Evolutionary conservation across 2,888 invertebrate genomes (phyloP).

Genomic region (Nemurella pictetii): DNA sequence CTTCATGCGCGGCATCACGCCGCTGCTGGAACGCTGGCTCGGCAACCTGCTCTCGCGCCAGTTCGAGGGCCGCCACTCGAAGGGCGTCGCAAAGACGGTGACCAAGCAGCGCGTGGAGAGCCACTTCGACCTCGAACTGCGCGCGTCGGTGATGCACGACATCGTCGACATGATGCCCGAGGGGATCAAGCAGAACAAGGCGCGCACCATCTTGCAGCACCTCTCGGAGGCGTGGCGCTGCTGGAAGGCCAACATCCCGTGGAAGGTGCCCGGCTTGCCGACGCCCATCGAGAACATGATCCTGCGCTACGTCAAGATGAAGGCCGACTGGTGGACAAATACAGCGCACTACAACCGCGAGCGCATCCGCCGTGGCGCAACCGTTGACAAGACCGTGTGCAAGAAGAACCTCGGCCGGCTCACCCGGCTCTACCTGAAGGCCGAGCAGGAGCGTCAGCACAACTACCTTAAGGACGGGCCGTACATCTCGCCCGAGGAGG

Average conservation of each 20-base stretch:
- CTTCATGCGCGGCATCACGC: slow-evolving; percentile 99
- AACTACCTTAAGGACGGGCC: slow-evolving; percentile 99
- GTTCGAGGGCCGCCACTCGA: slow-evolving; percentile 98
- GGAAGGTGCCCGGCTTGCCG: slow-evolving; percentile 99
- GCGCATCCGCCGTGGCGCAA: slow-evolving; percentile 97
- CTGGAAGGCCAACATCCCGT: slow-evolving; percentile 99
- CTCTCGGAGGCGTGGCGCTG: slow-evolving; percentile 99
- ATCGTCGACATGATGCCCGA: slow-evolving; percentile 99
- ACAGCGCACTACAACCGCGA: slow-evolving; percentile 99
- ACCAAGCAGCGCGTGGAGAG: slow-evolving; percentile 99
- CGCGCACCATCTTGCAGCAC: slow-evolving; percentile 97
- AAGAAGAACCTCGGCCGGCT: slow-evolving; percentile 99
- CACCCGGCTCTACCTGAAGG: slow-evolving; percentile 92
- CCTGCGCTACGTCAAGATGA: slow-evolving; percentile 98
- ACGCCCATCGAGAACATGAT: slow-evolving; percentile 99
- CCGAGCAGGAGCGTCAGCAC: slow-evolving; percentile 98
- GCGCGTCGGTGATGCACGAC: slow-evolving; percentile 92
- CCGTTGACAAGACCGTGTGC: slow-evolving; percentile 99
- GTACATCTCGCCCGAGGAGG: slow-evolving; percentile 99
- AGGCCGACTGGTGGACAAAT: slow-evolving; percentile 99
- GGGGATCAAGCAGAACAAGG: slow-evolving; percentile 99
- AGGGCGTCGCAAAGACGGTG: slow-evolving; percentile 99
- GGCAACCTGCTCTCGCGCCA: slow-evolving; percentile 97
- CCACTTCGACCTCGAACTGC: slow-evolving; percentile 97
- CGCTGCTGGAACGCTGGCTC: slow-evolving; percentile 97